phyloP scores from a whole-genome alignment of 2,113 vertebrate genomes.

The Henicopernis longicauda region DNA sequence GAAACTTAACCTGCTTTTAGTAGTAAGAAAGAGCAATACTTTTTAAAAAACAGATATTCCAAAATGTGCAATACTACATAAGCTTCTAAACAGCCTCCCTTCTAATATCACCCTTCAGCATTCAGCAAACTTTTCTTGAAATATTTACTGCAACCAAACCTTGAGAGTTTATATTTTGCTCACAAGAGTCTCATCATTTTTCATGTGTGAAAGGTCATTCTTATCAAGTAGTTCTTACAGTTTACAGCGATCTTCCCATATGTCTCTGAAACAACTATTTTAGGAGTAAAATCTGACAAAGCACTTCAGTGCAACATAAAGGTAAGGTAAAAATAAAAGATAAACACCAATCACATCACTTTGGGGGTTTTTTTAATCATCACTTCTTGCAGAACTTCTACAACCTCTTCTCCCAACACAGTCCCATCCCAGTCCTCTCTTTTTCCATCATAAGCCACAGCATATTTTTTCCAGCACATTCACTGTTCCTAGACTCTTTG shows the following conservation, averaged over 20 bases:
- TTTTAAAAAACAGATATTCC: not conserved
- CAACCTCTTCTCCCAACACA: not conserved
- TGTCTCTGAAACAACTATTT: not conserved
- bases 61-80: not conserved
- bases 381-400: not conserved
- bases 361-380: not conserved
- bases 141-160: not conserved
- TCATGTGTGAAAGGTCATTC: not conserved
- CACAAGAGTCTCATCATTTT: not conserved
- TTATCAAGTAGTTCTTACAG: not conserved
- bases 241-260: not conserved
- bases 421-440: not conserved
- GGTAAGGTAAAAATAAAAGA: not conserved
- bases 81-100: not conserved
- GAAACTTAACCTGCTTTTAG: not conserved
- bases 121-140: not conserved
- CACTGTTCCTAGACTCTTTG: not conserved
- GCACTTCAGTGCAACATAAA: not conserved
- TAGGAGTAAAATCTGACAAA: not conserved
- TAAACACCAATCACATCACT: not conserved
- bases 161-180: not conserved
- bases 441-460: not conserved
- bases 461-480: not conserved
- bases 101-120: not conserved
- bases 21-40: not conserved